Conservation (phyloP, 1,140 invertebrate genomes). For the Cyrtorhinus lividipennis region DNA sequence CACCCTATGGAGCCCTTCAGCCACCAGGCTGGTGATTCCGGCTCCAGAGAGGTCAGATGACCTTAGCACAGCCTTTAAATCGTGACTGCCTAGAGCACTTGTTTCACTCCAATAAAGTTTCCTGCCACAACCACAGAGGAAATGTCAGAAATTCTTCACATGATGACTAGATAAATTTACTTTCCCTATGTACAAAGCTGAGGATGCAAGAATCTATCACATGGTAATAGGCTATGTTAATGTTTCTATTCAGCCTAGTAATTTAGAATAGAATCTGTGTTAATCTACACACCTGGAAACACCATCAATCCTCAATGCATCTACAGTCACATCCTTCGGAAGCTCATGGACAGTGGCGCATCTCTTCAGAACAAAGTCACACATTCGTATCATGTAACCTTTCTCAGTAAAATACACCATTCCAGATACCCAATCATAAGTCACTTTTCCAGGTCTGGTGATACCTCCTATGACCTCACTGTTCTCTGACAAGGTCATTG, state of each 20-base stretch:
- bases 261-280: no score
- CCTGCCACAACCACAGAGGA: no score
- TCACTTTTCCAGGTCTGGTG: slow-evolving; percentile 22
- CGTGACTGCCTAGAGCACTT: background rate
- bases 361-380: slow-evolving; percentile 18
- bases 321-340: slow-evolving; percentile 19
- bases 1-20: slow-evolving; percentile 10
- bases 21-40: slow-evolving; percentile 17
- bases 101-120: slow-evolving; percentile 23
- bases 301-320: slow-evolving; percentile 26
- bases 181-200: no score
- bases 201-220: no score
- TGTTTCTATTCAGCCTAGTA: no score
- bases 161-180: no score
- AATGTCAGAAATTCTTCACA: no score
- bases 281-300: no score
- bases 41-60: slow-evolving; percentile 22
- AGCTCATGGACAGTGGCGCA: slow-evolving; percentile 21
- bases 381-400: slow-evolving; percentile 18
- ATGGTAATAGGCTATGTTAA: no score
- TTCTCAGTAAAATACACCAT: slow-evolving; percentile 25
- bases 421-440: slow-evolving; percentile 27
- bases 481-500: slow-evolving; percentile 8
- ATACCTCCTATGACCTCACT: slow-evolving; percentile 14
- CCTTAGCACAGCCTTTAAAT: slow-evolving; percentile 17